These are phyloP conservation scores for Turdus rufiventris DNA, from an alignment of 2,113 vertebrate genomes.

Conservation along the genomic window DNA sequence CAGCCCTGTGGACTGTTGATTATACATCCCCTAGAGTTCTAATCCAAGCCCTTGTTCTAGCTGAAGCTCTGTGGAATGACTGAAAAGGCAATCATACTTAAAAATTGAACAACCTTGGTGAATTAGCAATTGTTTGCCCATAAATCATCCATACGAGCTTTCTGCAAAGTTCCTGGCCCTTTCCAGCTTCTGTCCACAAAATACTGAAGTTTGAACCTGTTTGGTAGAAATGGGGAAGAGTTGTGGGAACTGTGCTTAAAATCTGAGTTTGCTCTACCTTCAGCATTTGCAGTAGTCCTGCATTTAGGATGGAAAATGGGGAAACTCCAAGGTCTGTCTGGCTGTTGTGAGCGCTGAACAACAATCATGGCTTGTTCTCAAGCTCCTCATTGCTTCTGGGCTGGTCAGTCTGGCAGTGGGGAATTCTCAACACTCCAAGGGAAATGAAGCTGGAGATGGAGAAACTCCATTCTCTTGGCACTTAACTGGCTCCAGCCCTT, in stretches of 20 bases:
- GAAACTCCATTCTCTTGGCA: background rate
- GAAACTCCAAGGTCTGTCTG: background rate
- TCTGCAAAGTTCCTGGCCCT: background rate
- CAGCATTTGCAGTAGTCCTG: background rate
- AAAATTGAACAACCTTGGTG: background rate
- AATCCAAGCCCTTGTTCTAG: background rate
- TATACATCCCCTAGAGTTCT: background rate
- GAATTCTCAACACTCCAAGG: background rate
- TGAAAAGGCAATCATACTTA: conserved; percentile 15
- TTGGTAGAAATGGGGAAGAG: background rate
- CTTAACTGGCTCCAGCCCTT: background rate
- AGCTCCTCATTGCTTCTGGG: background rate
- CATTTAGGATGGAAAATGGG: background rate
- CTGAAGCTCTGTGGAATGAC: background rate
- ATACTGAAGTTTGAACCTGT: background rate
- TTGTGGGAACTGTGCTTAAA: background rate
- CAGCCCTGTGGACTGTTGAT: background rate
- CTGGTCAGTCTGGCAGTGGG: background rate
- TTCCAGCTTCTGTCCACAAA: background rate
- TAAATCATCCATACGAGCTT: background rate
- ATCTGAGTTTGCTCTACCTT: background rate
- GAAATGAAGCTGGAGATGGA: background rate
- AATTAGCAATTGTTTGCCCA: background rate
- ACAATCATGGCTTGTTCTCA: background rate
- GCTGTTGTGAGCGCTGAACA: background rate